Evolutionary conservation across 2,888 invertebrate genomes (phyloP).

Genomic region (Prosopocoilus inquinatus): DNA sequence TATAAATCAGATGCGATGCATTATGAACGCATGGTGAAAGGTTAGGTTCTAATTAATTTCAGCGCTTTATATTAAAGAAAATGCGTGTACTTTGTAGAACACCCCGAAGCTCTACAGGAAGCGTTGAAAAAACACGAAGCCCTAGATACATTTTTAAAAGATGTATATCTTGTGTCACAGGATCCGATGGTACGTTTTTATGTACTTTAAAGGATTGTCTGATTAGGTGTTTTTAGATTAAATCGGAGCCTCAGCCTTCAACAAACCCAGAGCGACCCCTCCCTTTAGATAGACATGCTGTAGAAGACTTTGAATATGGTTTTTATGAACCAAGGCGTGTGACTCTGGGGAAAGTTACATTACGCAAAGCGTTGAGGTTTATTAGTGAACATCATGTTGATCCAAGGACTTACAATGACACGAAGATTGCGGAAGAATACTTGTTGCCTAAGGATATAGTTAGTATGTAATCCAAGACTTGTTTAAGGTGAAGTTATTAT

Average conservation of each 20-base stretch:
- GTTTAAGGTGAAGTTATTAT: constrained; percentile 9
- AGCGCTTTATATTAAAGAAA: constrained; percentile 4
- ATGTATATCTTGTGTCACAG: constrained; percentile 70
- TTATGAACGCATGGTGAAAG: constrained; percentile 61
- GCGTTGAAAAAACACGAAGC: constrained; percentile 61
- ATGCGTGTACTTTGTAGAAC: constrained; percentile 45
- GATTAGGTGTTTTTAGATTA: constrained; percentile 18
- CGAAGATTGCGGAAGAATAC: constrained; percentile 66
- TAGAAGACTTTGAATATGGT: constrained; percentile 63
- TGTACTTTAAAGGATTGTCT: constrained; percentile 9
- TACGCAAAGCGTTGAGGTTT: constrained; percentile 64
- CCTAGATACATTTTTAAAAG: constrained; percentile 65
- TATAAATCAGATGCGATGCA: constrained; percentile 62
- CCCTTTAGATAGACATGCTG: constrained; percentile 57
- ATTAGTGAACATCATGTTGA: constrained; percentile 64
- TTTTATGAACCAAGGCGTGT: constrained; percentile 64
- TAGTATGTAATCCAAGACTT: constrained; percentile 45
- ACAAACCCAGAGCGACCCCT: constrained; percentile 54
- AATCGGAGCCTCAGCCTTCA: constrained; percentile 33
- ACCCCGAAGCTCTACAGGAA: constrained; percentile 62
- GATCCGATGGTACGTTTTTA: constrained; percentile 44
- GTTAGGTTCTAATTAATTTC: constrained; percentile 35
- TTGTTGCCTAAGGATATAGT: constrained; percentile 64
- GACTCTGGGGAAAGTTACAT: constrained; percentile 62
- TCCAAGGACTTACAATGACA: constrained; percentile 57